Base-by-base conservation (phyloP, 2,113 vertebrate genomes). In the Stictonetta naevosa region DNA sequence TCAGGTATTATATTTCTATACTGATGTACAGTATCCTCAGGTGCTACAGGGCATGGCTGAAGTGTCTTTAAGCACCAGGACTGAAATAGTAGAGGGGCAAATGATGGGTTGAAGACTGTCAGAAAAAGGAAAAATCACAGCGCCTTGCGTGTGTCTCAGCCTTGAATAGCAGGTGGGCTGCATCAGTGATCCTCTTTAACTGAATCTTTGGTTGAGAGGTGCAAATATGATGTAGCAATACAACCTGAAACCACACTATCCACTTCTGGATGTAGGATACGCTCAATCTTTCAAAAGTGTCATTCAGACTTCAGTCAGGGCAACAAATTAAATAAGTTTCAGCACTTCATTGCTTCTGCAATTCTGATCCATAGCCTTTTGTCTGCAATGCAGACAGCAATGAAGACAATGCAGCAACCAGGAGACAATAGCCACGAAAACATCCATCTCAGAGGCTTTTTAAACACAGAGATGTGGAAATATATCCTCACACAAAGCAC, bases 351-450 rank as follows among this genome's bases (percentile, higher is more conserved):
- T 59, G 10, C n/a, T 55, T 75, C 76, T 50, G 52, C 33, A 7
- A 58, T 81, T 90, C 77, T 79, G 34, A 84, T 22, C 56, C 25
- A 16, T 19, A 78, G 73, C 21, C 13, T 26, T 75, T 82, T 82
- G 82, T 76, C 94, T 85, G 69, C 88, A 92, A 26, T 55, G 86
- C 80, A 94, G 93, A 48, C 29, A 83, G 38, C 83, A 77, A 44
- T 13, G 68, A 94, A 84, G 69, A 80, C 59, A 46, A 28, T 56
- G 68, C 64, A 55, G 72, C 55, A 78, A 52, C 9, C 53, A 82
- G 73, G 48, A 78, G 59, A 69, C 36, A 80, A 40, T 4, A 75
- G 53, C 33, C 40, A 69, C 69, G 75, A 75, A 89, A 83, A 6
- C 21, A 60, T 44, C 64, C 53, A 44, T 22, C 62, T 86, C 69